Percentiles rank a stretch among this genome's conserved stretches.
phyloP scores from a whole-genome alignment of 2,113 vertebrate species.

The Columba janthina region DNA sequence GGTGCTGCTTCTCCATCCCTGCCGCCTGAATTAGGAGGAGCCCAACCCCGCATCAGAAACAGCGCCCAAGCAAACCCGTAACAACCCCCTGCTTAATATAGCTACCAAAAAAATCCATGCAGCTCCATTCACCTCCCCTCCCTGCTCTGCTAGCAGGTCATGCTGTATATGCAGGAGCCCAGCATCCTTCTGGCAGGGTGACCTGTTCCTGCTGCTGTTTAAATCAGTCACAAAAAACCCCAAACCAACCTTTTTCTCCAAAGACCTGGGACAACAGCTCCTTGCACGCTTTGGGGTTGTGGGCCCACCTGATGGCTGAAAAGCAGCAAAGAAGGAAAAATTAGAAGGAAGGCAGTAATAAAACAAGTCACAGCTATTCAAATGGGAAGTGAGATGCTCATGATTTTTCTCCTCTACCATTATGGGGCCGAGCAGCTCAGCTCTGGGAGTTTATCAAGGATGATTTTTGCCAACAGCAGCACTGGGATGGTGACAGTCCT shows the following conservation, averaged over 20 bases:
- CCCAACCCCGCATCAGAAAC: background rate
- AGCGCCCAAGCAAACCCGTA: background rate
- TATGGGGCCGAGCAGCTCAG: background rate
- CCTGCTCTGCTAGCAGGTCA: background rate
- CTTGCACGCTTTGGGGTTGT: rapidly evolving
- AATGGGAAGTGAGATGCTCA: background rate
- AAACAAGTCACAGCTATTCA: background rate
- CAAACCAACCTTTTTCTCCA: background rate
- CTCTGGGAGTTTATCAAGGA: background rate
- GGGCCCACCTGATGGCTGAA: background rate
- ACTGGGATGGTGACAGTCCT: background rate
- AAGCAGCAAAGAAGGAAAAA: background rate
- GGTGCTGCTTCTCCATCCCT: background rate
- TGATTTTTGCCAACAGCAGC: background rate
- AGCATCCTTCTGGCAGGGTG: background rate
- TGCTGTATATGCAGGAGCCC: background rate
- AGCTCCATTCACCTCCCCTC: background rate
- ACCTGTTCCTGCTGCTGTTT: background rate
- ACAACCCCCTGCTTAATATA: background rate
- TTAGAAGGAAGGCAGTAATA: background rate
- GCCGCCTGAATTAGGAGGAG: background rate
- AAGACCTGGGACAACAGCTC: background rate
- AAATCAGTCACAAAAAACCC: background rate
- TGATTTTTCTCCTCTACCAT: no score
- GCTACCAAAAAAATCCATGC: background rate